phyloP scores from a whole-genome alignment of 2,113 vertebrate genomes.

The Emberiza fucata region DNA sequence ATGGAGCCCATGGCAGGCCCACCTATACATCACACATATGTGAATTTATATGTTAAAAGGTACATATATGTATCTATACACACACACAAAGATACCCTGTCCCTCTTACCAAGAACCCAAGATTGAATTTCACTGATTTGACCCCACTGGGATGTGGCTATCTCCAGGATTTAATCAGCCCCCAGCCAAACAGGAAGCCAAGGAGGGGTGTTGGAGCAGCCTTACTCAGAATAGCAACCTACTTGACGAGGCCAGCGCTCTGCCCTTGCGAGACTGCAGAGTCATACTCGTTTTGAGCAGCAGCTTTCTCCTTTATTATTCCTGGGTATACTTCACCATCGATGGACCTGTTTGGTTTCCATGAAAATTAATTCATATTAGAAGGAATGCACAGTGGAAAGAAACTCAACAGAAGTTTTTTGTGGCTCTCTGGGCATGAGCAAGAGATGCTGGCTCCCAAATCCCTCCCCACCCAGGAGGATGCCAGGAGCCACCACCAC shows the following conservation, averaged over 20 bases:
- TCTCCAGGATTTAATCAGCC: background rate
- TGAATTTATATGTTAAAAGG: background rate
- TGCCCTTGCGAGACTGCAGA: slow-evolving; percentile 75
- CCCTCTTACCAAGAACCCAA: background rate
- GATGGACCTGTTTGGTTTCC: slow-evolving; percentile 76
- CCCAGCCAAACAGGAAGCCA: background rate
- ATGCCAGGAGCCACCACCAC: background rate
- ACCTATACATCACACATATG: background rate
- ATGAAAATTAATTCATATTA: background rate
- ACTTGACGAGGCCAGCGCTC: slow-evolving; percentile 85
- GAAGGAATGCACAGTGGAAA: background rate
- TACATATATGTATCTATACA: rapidly evolving
- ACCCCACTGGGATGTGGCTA: background rate
- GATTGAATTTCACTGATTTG: background rate
- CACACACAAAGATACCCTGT: background rate
- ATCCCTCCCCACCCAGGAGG: background rate
- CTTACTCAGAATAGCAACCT: background rate
- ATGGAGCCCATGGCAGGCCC: background rate
- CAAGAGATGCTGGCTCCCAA: background rate
- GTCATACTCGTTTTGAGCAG: slow-evolving; percentile 80
- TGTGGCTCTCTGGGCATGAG: background rate
- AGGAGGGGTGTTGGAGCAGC: background rate
- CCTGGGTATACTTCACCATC: slow-evolving; percentile 83
- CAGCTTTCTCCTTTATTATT: slow-evolving; percentile 82
- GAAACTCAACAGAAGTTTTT: background rate